Conservation (phyloP, 2,888 invertebrate genomes). For the Lycia hirtaria region DNA sequence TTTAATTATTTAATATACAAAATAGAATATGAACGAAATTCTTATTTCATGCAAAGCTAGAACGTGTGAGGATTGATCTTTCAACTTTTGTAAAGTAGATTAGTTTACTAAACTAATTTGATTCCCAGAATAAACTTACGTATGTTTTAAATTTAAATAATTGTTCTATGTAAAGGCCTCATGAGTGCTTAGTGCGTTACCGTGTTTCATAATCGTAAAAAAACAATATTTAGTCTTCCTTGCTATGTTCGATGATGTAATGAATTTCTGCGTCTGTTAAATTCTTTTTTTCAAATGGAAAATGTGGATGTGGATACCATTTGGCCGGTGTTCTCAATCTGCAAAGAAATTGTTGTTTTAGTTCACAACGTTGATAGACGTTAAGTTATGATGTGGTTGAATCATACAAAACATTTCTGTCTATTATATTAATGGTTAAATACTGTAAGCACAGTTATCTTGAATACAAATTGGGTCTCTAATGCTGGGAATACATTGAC, state of each 20-base stretch:
- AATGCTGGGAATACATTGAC: no score
- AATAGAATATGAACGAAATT: neutral
- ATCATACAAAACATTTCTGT: no score
- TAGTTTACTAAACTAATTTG: neutral
- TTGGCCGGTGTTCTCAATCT: conserved; percentile 21
- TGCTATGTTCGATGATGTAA: conserved; percentile 65
- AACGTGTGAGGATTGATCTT: neutral
- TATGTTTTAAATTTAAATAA: no score
- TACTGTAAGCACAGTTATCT: no score
- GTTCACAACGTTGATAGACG: neutral
- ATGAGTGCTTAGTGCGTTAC: no score
- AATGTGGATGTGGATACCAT: conserved; percentile 66
- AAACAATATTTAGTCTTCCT: conserved; percentile 61
- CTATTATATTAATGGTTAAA: no score
- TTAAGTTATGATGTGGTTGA: no score
- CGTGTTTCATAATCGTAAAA: no score
- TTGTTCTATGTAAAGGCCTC: no score
- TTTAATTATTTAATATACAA: no score
- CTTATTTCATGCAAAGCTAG: neutral
- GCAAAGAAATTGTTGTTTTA: neutral
- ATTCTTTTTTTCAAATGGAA: conserved; percentile 74
- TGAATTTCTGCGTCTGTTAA: conserved; percentile 63
- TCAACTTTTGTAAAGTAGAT: neutral
- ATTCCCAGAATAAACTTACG: neutral
- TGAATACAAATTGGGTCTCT: no score